Evolutionary conservation across 64 coral and sea anemone genomes (phyloP).

Genomic region (Dendrophyllia cribrosa): DNA sequence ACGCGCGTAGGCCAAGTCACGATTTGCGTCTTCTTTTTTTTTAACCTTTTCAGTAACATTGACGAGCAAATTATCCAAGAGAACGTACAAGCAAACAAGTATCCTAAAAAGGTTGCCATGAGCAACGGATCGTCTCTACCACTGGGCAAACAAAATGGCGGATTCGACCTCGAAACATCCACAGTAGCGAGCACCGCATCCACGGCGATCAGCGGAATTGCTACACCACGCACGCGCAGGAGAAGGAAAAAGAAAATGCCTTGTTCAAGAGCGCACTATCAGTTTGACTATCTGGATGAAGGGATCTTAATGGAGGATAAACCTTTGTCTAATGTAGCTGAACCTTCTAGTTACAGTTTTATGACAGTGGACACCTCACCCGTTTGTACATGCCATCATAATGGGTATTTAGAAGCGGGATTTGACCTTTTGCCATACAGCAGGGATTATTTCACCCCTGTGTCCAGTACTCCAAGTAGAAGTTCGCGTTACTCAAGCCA

Average conservation of each 20-base stretch:
- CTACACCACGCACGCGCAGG: constrained; percentile 52
- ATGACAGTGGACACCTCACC: constrained; percentile 69
- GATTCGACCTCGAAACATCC: constrained; percentile 22
- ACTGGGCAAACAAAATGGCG: constrained; percentile 3
- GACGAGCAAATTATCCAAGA: constrained; percentile 49
- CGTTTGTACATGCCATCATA: constrained; percentile 53
- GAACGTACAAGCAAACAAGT: constrained; percentile 16
- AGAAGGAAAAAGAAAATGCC: constrained; percentile 80
- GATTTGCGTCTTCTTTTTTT: constrained; percentile 6
- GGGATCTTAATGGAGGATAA: constrained; percentile 76
- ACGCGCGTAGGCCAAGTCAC: no score
- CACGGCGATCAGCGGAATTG: not conserved
- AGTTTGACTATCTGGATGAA: constrained; percentile 75
- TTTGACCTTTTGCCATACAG: constrained; percentile 56
- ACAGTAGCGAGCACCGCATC: not conserved
- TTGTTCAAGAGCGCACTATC: constrained; percentile 48
- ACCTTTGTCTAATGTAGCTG: constrained; percentile 39
- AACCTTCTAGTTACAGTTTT: constrained; percentile 51
- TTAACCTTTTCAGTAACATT: constrained; percentile 2
- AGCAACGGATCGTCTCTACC: constrained; percentile 8
- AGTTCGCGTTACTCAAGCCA: not conserved
- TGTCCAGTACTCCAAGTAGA: not conserved
- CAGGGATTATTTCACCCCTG: constrained; percentile 37
- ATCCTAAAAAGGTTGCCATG: not conserved
- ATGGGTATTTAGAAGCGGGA: not conserved